Evolutionary conservation across 2,888 invertebrate genomes (phyloP).

Genomic region (Harmothoe impar): DNA sequence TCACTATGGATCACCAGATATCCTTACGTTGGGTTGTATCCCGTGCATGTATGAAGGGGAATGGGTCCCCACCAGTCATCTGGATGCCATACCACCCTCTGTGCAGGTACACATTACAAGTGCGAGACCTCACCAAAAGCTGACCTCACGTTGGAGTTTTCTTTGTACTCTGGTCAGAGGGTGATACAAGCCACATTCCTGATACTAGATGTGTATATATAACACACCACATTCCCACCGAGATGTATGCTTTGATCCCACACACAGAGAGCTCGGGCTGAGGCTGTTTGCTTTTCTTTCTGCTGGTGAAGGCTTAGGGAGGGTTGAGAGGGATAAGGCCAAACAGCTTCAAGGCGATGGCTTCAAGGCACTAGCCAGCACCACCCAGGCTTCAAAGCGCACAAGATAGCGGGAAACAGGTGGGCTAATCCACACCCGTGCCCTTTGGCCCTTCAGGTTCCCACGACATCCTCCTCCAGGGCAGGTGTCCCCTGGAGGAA

Average conservation of each 20-base stretch:
- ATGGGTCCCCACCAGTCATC: too few species aligned
- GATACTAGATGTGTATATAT: background rate
- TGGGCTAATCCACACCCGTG: background rate
- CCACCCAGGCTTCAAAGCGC: slow-evolving; percentile 40
- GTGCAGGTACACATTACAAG: too few species aligned
- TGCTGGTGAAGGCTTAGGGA: background rate
- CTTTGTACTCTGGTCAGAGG: background rate
- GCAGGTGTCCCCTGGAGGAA: background rate
- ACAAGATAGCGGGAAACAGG: background rate
- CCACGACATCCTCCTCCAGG: background rate
- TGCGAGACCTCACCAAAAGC: too few species aligned
- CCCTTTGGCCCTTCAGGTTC: background rate
- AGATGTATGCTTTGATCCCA: background rate
- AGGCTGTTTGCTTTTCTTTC: background rate
- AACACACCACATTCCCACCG: background rate
- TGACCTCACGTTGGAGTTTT: background rate
- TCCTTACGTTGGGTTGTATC: too few species aligned
- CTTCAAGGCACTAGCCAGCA: background rate
- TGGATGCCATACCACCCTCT: too few species aligned
- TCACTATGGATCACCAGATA: too few species aligned
- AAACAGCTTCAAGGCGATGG: background rate
- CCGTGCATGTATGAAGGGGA: too few species aligned
- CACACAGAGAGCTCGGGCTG: background rate
- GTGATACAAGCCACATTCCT: background rate
- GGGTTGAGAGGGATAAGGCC: background rate